A percentile compares a stretch with the other conserved stretches of the same genome.
phyloP scores from a whole-genome alignment of 2,888 invertebrate genomes.

The Microctonus brassicae region DNA sequence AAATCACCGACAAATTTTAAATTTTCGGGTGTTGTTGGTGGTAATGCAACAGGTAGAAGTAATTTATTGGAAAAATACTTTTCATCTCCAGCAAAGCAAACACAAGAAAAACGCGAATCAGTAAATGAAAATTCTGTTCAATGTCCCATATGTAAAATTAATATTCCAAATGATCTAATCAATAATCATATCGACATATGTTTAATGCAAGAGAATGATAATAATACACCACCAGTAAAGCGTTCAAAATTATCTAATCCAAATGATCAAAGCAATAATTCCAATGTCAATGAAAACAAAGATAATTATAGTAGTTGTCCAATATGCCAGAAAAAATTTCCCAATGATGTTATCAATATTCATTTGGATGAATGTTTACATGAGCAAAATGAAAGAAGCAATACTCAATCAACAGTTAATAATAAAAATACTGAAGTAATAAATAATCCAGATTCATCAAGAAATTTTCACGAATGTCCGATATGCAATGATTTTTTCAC shows the following conservation, averaged over 20 bases:
- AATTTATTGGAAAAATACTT: constrained; percentile 56
- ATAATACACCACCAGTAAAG: not conserved
- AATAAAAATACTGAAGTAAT: not conserved
- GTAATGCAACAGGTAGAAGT: constrained; percentile 56
- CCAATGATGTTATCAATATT: not conserved
- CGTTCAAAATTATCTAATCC: not conserved
- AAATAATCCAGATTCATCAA: not conserved
- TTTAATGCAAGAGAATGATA: constrained; percentile 21
- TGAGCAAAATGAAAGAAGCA: not conserved
- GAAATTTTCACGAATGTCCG: not conserved
- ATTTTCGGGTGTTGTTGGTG: constrained; percentile 56
- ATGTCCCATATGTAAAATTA: constrained; percentile 69
- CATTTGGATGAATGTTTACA: constrained; percentile 19
- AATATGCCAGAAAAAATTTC: not conserved
- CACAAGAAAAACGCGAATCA: constrained; percentile 11
- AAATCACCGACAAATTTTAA: constrained; percentile 17
- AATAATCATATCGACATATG: constrained; percentile 65
- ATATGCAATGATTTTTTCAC: not conserved
- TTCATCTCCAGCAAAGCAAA: constrained; percentile 11
- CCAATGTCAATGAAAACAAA: no score
- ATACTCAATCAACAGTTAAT: not conserved
- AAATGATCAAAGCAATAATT: not conserved
- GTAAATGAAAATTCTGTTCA: constrained; percentile 40
- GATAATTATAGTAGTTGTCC: not conserved
- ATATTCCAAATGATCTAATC: constrained; percentile 59